Percentiles rank a stretch among this genome's conserved stretches.
These are phyloP conservation scores for Betta splendens DNA, from an alignment of 2,797 vertebrate species.

Conservation along the genomic window DNA sequence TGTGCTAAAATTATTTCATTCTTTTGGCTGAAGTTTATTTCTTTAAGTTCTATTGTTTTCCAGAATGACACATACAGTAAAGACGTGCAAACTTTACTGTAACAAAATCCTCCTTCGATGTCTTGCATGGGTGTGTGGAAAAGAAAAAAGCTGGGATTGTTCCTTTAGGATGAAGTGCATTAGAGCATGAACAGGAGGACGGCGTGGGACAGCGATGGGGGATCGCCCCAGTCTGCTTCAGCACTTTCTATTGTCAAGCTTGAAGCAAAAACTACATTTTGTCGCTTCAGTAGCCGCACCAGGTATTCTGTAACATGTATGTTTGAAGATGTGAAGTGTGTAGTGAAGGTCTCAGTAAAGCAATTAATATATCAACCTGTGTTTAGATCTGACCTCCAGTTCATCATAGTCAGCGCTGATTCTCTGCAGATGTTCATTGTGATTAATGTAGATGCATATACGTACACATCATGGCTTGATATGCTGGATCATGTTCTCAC, in stretches of 20 bases:
- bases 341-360: constrained; percentile 13
- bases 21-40: not conserved
- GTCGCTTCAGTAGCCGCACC: no score
- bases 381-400: constrained; percentile 22
- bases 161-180: constrained; percentile 23
- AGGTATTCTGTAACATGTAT: no score
- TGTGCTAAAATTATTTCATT: not conserved
- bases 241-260: not conserved
- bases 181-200: constrained; percentile 23
- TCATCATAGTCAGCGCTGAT: constrained; percentile 19
- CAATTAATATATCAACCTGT: constrained; percentile 24
- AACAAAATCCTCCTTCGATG: constrained; percentile 42
- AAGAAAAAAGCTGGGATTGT: constrained; percentile 7
- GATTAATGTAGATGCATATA: constrained; percentile 28
- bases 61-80: no score
- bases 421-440: constrained; percentile 10
- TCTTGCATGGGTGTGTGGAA: not conserved
- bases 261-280: no score
- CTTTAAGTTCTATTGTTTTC: no score
- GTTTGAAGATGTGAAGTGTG: no score
- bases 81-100: not conserved
- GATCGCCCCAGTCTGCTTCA: not conserved
- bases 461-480: not conserved
- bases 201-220: constrained; percentile 15
- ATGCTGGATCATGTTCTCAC: no score